Conservation (phyloP, 2,113 vertebrate species). For the Bambusicola thoracicus region DNA sequence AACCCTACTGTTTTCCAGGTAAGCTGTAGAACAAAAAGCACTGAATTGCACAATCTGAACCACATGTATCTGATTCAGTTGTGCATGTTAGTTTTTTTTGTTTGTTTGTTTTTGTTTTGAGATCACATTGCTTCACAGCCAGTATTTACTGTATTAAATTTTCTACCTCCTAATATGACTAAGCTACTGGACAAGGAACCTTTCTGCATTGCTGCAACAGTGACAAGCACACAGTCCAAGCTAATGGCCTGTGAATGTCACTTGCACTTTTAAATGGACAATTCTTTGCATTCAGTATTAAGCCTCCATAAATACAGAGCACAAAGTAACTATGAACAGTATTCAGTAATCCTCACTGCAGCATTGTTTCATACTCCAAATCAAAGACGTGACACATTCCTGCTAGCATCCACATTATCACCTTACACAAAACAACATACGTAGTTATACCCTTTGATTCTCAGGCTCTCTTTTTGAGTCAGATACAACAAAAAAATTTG, state of each 20-base stretch:
- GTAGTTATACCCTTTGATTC: neutral
- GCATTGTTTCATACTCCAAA: neutral
- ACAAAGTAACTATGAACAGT: neutral
- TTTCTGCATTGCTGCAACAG: neutral
- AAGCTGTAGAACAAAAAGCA: neutral
- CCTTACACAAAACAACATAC: neutral
- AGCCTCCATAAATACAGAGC: neutral
- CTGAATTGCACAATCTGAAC: neutral
- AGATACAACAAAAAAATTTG: neutral
- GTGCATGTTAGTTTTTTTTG: rapidly evolving
- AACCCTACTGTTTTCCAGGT: neutral
- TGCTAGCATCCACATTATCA: neutral
- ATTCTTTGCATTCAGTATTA: neutral
- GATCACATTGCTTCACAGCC: neutral
- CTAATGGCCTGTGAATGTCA: neutral
- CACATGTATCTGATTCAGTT: neutral
- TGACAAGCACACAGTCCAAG: neutral
- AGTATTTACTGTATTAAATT: neutral
- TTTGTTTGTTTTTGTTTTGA: neutral
- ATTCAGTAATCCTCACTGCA: neutral
- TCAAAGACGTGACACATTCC: neutral
- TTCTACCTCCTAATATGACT: neutral
- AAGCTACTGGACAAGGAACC: neutral
- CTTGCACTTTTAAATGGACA: neutral
- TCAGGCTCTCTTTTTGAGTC: neutral